These are phyloP conservation scores for Cynodonichthys magdalenae DNA, from an alignment of 2,797 vertebrate genomes.

Conservation along the genomic window DNA sequence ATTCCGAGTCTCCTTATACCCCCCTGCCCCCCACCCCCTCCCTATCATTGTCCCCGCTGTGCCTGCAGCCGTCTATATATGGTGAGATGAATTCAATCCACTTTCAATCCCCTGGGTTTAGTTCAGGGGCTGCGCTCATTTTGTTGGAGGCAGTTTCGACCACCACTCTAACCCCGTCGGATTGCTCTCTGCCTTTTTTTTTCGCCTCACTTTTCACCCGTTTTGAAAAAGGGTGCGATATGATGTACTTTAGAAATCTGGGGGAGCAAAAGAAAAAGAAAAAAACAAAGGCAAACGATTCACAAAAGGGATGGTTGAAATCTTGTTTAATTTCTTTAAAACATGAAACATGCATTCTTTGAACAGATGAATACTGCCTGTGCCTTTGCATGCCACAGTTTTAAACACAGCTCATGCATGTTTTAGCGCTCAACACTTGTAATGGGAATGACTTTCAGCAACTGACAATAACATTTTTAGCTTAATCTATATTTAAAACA, in stretches of 20 bases:
- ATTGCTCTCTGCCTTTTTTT: constrained; percentile 57
- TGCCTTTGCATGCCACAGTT: too few relatives aligned
- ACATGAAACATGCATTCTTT: background rate
- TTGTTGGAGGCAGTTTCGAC: constrained; percentile 60
- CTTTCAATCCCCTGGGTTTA: constrained; percentile 77
- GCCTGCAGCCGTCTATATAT: constrained; percentile 62
- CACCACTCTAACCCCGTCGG: constrained; percentile 56
- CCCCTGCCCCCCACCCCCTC: background rate
- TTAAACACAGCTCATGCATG: too few relatives aligned
- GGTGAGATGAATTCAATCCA: constrained; percentile 77
- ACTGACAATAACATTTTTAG: too few relatives aligned
- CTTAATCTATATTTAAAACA: too few relatives aligned
- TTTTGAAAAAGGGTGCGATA: constrained; percentile 55
- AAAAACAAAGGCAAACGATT: constrained; percentile 32
- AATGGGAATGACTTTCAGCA: too few relatives aligned
- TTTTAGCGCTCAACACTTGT: too few relatives aligned
- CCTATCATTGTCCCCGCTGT: constrained; percentile 29
- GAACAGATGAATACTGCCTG: too few relatives aligned
- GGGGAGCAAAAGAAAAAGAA: too few relatives aligned
- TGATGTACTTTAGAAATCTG: constrained; percentile 57
- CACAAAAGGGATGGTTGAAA: constrained; percentile 6
- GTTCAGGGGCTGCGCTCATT: constrained; percentile 73
- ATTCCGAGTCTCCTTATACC: constrained; percentile 27
- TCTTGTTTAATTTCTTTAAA: constrained; percentile 35
- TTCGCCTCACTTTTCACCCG: constrained; percentile 44